Evolutionary conservation across 92 coral and sea anemone genomes (phyloP), one percentile per base, ranked within the genome.

Genomic region (Palythoa grandis): DNA sequence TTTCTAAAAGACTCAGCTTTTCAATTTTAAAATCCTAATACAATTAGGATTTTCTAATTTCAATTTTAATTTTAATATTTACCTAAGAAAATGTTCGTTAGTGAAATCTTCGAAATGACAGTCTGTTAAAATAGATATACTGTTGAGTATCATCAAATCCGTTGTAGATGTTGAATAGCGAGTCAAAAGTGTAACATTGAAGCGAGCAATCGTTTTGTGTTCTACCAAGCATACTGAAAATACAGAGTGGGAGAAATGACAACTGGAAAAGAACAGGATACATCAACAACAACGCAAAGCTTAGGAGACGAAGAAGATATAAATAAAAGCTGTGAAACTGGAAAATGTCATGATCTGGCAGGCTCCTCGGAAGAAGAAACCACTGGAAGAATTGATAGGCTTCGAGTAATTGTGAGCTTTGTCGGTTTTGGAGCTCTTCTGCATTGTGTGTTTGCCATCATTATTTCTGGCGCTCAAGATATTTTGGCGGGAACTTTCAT

Each of bases 401-500:
- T 92, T 63, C 90, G 77, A 63, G 90, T 92, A 13, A 77, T 92
- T 57, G 56, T 94, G 52, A 91, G 95, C 77, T 94, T 94, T 84
- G 90, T 83, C 60, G 95, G 94, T 2, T 72, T 92, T 47, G 95
- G 92, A 9, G 58, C 93, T 53, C 83, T 94, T 5, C 88, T 94
- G 39, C 98, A 94, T 70, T 74, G 92, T 37, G 74, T 92, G 15
- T 92, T 87, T 74, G 76, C 88, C 7, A 85, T 94, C 23, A 87
- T 92, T 3, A 86, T 94, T 1, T 93, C 98, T 0, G 94, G 95
- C 3, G 91, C 98, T 37, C 95, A 94, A 35, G 98, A 94, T 19
- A 89, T 94, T 57, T 88, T 94, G 53, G 95, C 91, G 40, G 98
- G 98, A 53, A 94, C 98, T 39, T 74, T 70, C 19, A 94, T 94